These are phyloP conservation scores for Redunca redunca DNA, from an alignment of 2,113 vertebrate genomes.

Conservation along the genomic window DNA sequence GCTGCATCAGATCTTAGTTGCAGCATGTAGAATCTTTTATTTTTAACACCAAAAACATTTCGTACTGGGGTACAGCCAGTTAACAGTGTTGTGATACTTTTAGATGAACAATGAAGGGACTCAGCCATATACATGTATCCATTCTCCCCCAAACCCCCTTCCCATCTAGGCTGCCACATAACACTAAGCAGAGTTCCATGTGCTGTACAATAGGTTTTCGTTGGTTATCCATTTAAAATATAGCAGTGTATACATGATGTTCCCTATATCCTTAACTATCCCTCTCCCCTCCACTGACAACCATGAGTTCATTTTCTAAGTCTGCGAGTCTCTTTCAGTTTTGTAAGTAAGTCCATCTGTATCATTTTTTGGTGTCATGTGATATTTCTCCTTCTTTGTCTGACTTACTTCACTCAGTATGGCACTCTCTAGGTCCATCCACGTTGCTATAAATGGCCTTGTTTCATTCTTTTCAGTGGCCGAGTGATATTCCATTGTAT, in stretches of 20 bases:
- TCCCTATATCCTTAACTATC: background rate
- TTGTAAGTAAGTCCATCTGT: background rate
- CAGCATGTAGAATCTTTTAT: background rate
- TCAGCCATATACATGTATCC: background rate
- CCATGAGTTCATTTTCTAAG: background rate
- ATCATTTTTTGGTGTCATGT: background rate
- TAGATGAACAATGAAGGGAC: background rate
- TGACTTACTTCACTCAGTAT: background rate
- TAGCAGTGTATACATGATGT: background rate
- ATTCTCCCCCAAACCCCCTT: background rate
- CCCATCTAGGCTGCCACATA: background rate
- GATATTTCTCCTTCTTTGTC: background rate
- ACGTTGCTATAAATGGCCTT: background rate
- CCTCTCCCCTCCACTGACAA: rapidly evolving
- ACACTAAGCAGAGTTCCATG: background rate
- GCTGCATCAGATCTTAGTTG: background rate
- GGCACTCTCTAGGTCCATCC: background rate
- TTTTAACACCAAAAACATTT: background rate
- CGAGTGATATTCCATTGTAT: background rate
- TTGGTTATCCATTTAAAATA: background rate
- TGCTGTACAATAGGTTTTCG: background rate
- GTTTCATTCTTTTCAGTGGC: background rate
- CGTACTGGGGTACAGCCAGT: background rate
- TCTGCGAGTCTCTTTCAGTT: background rate
- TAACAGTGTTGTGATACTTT: background rate